A percentile compares a stretch with the other conserved stretches of the same genome.
These are phyloP conservation scores for Eustalomyia histrio DNA, from an alignment of 2,888 invertebrate species.

Conservation along the genomic window DNA sequence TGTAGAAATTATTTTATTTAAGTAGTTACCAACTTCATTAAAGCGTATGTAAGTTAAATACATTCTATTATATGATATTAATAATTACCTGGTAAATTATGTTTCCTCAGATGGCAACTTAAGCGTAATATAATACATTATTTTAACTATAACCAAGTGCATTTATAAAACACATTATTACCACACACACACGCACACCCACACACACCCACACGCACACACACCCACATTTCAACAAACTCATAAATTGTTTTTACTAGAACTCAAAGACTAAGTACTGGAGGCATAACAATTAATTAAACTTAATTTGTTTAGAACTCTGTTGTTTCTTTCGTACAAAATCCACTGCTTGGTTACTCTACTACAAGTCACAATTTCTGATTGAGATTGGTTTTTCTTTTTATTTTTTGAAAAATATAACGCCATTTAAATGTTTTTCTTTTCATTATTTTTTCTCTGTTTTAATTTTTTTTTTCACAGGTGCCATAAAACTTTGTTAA, in stretches of 20 bases:
- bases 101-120: conserved; percentile 55
- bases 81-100: conserved; percentile 25
- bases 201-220: not conserved
- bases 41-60: too few species aligned
- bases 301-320: conserved; percentile 49
- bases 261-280: conserved; percentile 5
- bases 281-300: conserved; percentile 50
- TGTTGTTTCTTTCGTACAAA: conserved; percentile 9
- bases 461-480: conserved; percentile 66
- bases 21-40: too few species aligned
- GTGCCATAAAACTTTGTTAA: conserved; percentile 75
- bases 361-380: not conserved
- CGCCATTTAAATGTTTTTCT: conserved; percentile 8
- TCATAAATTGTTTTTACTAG: conserved; percentile 32
- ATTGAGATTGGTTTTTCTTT: not conserved
- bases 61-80: too few species aligned
- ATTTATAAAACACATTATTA: conserved; percentile 19
- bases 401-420: not conserved
- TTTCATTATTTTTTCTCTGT: not conserved
- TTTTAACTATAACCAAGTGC: conserved; percentile 35
- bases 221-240: conserved; percentile 13
- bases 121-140: conserved; percentile 24
- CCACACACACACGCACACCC: not conserved
- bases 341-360: not conserved
- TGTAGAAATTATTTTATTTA: too few species aligned